These are phyloP conservation scores for Trachemys scripta DNA, from an alignment of 2,113 vertebrate genomes.

Conservation along the genomic window DNA sequence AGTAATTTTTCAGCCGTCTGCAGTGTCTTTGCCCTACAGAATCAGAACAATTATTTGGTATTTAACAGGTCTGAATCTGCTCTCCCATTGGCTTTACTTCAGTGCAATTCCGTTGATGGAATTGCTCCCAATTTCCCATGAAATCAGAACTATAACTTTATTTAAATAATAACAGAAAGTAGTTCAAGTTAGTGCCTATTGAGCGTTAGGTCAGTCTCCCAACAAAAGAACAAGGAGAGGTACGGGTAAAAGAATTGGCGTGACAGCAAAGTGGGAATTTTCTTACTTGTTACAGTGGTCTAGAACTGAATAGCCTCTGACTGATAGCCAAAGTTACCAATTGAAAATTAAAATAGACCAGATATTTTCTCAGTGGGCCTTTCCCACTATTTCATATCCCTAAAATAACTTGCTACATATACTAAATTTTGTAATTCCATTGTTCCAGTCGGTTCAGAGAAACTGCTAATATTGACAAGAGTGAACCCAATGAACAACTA, in stretches of 20 bases:
- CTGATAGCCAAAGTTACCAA: background rate
- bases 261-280: slow-evolving; percentile 12
- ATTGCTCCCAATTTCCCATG: background rate
- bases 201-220: background rate
- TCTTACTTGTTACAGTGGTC: background rate
- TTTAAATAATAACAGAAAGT: background rate
- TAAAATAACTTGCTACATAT: background rate
- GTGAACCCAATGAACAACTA: background rate
- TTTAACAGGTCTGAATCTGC: background rate
- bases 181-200: background rate
- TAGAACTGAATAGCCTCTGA: background rate
- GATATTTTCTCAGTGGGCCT: background rate
- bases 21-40: background rate
- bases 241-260: background rate
- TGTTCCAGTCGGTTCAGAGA: background rate
- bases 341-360: background rate
- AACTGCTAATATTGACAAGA: background rate
- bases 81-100: background rate
- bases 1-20: background rate
- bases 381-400: background rate
- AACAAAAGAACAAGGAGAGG: background rate
- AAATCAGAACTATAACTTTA: background rate
- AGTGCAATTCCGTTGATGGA: background rate
- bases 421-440: background rate
- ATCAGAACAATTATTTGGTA: background rate